Evolutionary conservation across 2,797 vertebrate genomes (phyloP).

Genomic region (Anabacerthia variegaticeps): DNA sequence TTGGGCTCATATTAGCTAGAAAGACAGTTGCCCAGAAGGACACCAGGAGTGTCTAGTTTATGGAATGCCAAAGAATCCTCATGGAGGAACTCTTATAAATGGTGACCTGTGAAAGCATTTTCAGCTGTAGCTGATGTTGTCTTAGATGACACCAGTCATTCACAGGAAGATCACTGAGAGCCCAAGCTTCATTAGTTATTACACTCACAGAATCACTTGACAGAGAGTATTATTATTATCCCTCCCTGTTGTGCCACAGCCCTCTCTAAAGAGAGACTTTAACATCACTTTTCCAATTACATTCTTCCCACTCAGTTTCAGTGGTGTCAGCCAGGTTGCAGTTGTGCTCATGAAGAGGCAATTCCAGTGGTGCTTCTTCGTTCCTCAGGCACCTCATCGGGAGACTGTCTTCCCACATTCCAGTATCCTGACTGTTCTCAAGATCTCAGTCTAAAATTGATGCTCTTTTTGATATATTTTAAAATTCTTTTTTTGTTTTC

Average conservation of each 20-base stretch:
- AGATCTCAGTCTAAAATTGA: neutral
- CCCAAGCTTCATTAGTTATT: neutral
- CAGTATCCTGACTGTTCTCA: neutral
- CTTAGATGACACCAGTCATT: neutral
- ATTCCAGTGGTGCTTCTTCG: neutral
- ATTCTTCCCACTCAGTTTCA: neutral
- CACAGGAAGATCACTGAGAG: neutral
- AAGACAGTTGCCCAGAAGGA: neutral
- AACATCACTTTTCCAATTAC: neutral
- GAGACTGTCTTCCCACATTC: neutral
- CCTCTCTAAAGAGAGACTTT: neutral
- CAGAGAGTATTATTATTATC: neutral
- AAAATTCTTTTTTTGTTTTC: neutral
- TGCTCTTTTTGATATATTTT: neutral
- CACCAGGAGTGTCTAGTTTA: neutral
- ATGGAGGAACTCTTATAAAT: neutral
- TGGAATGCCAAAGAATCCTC: neutral
- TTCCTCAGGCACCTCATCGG: neutral
- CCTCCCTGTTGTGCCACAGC: neutral
- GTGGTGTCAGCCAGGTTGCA: neutral
- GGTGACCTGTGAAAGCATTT: neutral
- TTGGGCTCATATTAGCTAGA: neutral
- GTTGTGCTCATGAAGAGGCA: neutral
- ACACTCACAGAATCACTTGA: neutral
- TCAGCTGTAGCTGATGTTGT: neutral